phyloP scores from a whole-genome alignment of 1,140 invertebrate genomes.

The Neuroterus valhalla region DNA sequence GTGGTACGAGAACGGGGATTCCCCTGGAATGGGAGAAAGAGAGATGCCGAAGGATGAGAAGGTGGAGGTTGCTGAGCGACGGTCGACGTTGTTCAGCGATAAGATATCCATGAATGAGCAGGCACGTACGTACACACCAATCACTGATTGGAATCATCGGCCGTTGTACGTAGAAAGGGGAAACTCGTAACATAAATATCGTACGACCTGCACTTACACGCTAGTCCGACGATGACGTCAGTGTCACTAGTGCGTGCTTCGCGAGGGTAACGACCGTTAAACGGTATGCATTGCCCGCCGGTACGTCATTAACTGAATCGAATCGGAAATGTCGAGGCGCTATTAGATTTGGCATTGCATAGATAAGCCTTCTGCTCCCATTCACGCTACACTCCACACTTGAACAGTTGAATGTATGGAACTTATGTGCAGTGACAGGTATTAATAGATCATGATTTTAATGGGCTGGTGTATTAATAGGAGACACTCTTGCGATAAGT shows the following conservation, averaged over 20 bases:
- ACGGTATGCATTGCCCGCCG: slow-evolving; percentile 26
- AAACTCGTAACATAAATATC: slow-evolving; percentile 59
- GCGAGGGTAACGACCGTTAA: slow-evolving; percentile 48
- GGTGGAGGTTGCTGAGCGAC: slow-evolving; percentile 20
- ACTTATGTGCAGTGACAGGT: too few species aligned
- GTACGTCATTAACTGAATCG: slow-evolving; percentile 44
- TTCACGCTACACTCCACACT: too few species aligned
- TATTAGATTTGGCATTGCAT: slow-evolving; percentile 46
- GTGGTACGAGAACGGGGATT: slow-evolving; percentile 24
- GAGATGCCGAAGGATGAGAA: not conserved
- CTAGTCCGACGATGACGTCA: slow-evolving; percentile 46
- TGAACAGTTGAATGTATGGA: too few species aligned
- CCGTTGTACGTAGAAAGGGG: slow-evolving; percentile 56
- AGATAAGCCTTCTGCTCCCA: not conserved
- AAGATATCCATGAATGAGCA: slow-evolving; percentile 62
- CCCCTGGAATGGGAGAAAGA: too few species aligned
- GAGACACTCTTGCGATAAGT: too few species aligned
- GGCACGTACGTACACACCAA: slow-evolving; percentile 48
- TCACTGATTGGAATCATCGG: slow-evolving; percentile 58
- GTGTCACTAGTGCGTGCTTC: slow-evolving; percentile 41
- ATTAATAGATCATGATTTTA: too few species aligned
- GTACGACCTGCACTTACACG: slow-evolving; percentile 50
- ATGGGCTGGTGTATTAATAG: too few species aligned
- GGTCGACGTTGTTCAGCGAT: slow-evolving; percentile 55
- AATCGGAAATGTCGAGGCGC: slow-evolving; percentile 40